phyloP scores from a whole-genome alignment of 2,797 vertebrate genomes.

The Neomorphus geoffroyi region DNA sequence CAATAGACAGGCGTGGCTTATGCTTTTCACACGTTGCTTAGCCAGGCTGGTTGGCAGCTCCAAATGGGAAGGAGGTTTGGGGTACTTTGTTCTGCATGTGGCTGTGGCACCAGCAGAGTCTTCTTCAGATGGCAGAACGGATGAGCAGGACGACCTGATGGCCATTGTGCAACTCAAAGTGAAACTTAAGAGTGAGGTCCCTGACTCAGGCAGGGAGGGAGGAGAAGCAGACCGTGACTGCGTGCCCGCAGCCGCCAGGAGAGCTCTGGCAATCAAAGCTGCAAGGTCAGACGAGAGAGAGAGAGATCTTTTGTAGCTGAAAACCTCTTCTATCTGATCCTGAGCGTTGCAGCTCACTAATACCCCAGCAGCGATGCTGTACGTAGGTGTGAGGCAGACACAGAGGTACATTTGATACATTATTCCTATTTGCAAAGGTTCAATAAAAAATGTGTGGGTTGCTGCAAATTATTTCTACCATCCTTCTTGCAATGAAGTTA shows the following conservation, averaged over 20 bases:
- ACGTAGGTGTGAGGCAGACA: slow-evolving; percentile 56
- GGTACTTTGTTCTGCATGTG: neutral
- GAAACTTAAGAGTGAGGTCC: neutral
- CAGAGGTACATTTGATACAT: slow-evolving; percentile 18
- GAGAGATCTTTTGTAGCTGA: neutral
- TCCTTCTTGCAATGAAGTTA: slow-evolving; percentile 72
- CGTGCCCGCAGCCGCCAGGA: neutral
- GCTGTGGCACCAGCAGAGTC: neutral
- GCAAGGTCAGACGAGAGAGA: slow-evolving; percentile 34
- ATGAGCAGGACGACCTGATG: neutral
- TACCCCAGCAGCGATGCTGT: neutral
- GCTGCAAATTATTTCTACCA: slow-evolving; percentile 75
- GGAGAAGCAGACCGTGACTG: neutral
- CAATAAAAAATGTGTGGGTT: slow-evolving; percentile 68
- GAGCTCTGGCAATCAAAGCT: neutral
- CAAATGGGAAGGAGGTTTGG: neutral
- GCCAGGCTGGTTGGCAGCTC: neutral
- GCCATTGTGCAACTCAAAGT: neutral
- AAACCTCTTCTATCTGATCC: slow-evolving; percentile 3
- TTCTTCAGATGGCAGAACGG: neutral
- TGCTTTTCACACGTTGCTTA: neutral
- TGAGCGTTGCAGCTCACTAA: neutral
- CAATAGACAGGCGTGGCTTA: neutral
- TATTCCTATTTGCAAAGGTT: slow-evolving; percentile 69
- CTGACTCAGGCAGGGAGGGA: neutral